Conservation (phyloP, 2,888 invertebrate species). For the Aquatica leii region DNA sequence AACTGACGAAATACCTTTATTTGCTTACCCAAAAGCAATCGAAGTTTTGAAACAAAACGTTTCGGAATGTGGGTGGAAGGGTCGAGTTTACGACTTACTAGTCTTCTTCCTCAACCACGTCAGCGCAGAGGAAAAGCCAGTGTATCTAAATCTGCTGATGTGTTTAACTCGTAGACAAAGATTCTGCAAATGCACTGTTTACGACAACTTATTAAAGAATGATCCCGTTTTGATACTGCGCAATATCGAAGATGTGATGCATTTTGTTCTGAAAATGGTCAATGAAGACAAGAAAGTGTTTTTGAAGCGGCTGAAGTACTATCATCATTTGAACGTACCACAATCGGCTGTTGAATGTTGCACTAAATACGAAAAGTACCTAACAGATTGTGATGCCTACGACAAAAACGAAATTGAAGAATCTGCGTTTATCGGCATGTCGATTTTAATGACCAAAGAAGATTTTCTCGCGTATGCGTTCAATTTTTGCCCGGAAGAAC, state of each 20-base stretch:
- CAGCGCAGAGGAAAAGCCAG: background rate
- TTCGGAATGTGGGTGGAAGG: background rate
- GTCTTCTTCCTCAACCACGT: background rate
- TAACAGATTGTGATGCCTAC: background rate
- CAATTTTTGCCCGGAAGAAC: background rate
- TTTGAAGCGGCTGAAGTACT: background rate
- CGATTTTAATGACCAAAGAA: slow-evolving; percentile 1
- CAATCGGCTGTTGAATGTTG: background rate
- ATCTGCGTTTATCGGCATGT: background rate
- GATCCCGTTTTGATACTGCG: background rate
- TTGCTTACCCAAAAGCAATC: slow-evolving; percentile 3
- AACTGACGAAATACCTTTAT: slow-evolving; percentile 13
- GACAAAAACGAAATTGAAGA: background rate
- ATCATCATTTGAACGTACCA: slow-evolving; percentile 14
- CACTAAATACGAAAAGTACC: background rate
- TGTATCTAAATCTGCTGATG: slow-evolving; percentile 3
- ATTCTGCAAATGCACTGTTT: background rate
- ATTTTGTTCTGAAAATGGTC: background rate
- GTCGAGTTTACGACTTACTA: background rate
- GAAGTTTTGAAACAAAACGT: background rate
- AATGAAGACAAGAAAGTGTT: background rate
- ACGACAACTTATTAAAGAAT: background rate
- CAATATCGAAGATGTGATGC: background rate
- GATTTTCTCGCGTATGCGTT: slow-evolving; percentile 1
- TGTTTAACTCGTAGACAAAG: background rate